A percentile compares a stretch with the other conserved stretches of the same genome.
Evolutionary conservation across 2,888 invertebrate species (phyloP).

Genomic region (Melanchra persicariae): DNA sequence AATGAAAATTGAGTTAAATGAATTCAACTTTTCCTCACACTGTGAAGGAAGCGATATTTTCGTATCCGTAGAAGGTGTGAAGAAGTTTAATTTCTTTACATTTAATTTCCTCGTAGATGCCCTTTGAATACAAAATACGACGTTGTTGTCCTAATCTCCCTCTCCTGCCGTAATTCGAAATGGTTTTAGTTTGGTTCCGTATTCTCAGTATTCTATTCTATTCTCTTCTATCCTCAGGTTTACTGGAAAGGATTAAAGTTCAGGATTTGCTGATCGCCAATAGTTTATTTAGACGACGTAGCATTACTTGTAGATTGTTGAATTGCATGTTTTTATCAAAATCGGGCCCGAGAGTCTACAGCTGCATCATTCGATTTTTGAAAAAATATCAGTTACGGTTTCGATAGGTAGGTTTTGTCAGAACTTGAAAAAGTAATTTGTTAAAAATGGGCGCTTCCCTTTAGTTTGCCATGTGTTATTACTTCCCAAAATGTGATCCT

Average conservation of each 20-base stretch:
- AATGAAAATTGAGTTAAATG: slow-evolving; percentile 16
- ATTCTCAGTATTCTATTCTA: too few relatives aligned
- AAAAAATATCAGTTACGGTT: too few relatives aligned
- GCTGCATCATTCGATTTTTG: too few relatives aligned
- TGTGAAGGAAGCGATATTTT: slow-evolving; percentile 21
- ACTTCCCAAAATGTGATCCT: too few relatives aligned
- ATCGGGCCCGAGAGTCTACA: too few relatives aligned
- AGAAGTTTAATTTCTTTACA: slow-evolving; percentile 40
- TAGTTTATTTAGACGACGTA: background rate
- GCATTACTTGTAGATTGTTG: too few relatives aligned
- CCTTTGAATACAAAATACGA: slow-evolving; percentile 46
- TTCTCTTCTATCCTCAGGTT: slow-evolving; percentile 29
- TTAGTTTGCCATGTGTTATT: too few relatives aligned
- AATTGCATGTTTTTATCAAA: too few relatives aligned
- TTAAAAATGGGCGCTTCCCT: too few relatives aligned
- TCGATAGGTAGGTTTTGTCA: too few relatives aligned
- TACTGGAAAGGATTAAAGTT: background rate
- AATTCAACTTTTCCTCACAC: slow-evolving; percentile 8
- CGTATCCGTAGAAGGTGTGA: slow-evolving; percentile 14
- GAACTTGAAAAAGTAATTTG: too few relatives aligned
- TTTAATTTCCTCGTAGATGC: slow-evolving; percentile 38
- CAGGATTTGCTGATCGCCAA: background rate
- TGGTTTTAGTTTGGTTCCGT: slow-evolving; percentile 24
- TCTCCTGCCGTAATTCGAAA: slow-evolving; percentile 17
- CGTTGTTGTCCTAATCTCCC: slow-evolving; percentile 26